Percentiles rank a stretch among this genome's conserved stretches.
Conservation (phyloP, 2,888 invertebrate genomes). For the Platypus cylindrus region DNA sequence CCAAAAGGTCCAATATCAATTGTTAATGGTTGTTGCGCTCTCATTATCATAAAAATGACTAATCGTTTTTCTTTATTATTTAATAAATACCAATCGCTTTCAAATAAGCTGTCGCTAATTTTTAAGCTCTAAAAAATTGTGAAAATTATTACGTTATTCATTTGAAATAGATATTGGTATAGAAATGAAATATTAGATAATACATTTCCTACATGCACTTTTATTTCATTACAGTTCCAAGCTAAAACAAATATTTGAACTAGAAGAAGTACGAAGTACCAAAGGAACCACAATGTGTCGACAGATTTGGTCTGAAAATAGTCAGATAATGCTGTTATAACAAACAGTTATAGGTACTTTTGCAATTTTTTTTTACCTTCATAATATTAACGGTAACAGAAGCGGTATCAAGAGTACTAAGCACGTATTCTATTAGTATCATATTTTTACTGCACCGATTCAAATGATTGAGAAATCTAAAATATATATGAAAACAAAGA, state of each 20-base stretch:
- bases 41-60: conserved; percentile 4
- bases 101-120: conserved; percentile 14
- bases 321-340: too few relatives aligned
- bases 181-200: too few relatives aligned
- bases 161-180: too few relatives aligned
- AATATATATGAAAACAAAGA: too few relatives aligned
- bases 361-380: too few relatives aligned
- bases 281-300: too few relatives aligned
- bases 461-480: conserved; percentile 1
- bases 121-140: conserved; percentile 17
- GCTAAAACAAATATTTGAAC: conserved; percentile 23
- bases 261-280: conserved; percentile 6
- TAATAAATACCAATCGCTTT: conserved; percentile 12
- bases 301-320: too few relatives aligned
- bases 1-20: conserved; percentile 9
- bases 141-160: too few relatives aligned
- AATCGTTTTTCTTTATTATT: conserved; percentile 2
- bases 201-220: conserved; percentile 21
- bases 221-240: conserved; percentile 25
- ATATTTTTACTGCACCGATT: conserved; percentile 3
- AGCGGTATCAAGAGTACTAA: conserved; percentile 5
- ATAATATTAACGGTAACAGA: too few relatives aligned
- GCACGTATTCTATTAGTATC: conserved; percentile 3
- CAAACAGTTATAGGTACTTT: too few relatives aligned
- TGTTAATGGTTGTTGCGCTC: conserved; percentile 7